Percentiles rank a stretch among this genome's conserved stretches.
Conservation (phyloP, 2,797 vertebrate species). For the Myripristis jacobus region DNA sequence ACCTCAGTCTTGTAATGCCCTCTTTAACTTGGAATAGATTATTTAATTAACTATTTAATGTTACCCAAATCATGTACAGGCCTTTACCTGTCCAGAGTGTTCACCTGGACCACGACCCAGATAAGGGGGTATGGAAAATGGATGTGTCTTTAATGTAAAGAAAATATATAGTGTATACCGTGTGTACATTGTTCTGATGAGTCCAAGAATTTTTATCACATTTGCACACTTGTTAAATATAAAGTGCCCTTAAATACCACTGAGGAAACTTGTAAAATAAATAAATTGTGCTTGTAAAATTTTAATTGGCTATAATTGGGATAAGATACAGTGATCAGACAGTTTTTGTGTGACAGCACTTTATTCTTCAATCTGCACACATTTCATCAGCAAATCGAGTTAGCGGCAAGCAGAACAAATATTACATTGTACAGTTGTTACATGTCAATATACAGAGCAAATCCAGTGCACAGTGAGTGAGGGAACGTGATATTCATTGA, state of each 20-base stretch:
- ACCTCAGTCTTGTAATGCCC: too few relatives aligned
- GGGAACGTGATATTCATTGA: conserved; percentile 57
- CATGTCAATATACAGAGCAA: conserved; percentile 59
- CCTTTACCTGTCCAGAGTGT: too few relatives aligned
- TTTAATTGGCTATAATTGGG: too few relatives aligned
- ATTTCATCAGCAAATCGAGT: conserved; percentile 54
- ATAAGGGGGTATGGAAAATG: too few relatives aligned
- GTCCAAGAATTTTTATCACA: background rate
- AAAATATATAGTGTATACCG: background rate
- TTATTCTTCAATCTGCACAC: conserved; percentile 61
- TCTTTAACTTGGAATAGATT: too few relatives aligned
- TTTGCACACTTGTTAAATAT: background rate
- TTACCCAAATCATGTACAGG: too few relatives aligned
- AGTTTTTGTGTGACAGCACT: conserved; percentile 39
- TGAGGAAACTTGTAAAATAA: background rate
- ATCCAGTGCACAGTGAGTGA: conserved; percentile 35
- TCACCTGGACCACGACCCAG: too few relatives aligned
- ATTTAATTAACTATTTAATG: too few relatives aligned
- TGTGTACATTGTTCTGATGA: background rate
- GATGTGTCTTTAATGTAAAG: too few relatives aligned
- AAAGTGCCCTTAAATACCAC: background rate
- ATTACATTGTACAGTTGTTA: conserved; percentile 48
- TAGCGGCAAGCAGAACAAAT: conserved; percentile 40
- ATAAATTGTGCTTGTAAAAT: conserved; percentile 5
- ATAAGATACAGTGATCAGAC: conserved; percentile 17